Evolutionary conservation across 2,888 invertebrate species (phyloP).

Genomic region (Tholera decimalis): DNA sequence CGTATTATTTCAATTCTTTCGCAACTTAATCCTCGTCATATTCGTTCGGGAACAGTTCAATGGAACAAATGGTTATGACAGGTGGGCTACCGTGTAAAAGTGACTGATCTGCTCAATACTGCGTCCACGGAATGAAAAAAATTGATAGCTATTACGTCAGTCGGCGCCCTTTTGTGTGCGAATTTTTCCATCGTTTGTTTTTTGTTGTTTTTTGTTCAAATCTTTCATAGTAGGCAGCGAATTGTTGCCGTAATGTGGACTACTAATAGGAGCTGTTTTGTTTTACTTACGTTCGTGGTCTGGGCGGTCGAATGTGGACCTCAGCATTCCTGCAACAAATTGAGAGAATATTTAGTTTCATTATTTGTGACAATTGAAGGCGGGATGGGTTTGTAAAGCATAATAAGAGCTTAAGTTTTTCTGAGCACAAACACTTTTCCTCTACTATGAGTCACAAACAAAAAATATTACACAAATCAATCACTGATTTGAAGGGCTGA

Average conservation of each 20-base stretch:
- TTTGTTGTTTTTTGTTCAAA: slow-evolving; percentile 34
- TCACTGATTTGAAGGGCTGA: slow-evolving; percentile 20
- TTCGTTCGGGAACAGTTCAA: slow-evolving; percentile 53
- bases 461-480: slow-evolving; percentile 1
- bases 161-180: slow-evolving; percentile 69
- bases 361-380: not conserved
- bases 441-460: not conserved
- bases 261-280: slow-evolving; percentile 29
- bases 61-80: slow-evolving; percentile 63
- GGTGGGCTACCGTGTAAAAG: slow-evolving; percentile 68
- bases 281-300: slow-evolving; percentile 90
- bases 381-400: no score
- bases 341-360: slow-evolving; percentile 18
- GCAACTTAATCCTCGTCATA: slow-evolving; percentile 55
- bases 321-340: slow-evolving; percentile 88
- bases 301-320: slow-evolving; percentile 88
- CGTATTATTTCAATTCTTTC: slow-evolving; percentile 55
- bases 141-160: slow-evolving; percentile 77
- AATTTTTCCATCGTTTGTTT: slow-evolving; percentile 58
- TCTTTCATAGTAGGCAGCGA: slow-evolving; percentile 34
- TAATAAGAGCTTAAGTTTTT: not conserved
- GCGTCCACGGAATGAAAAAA: slow-evolving; percentile 73
- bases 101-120: slow-evolving; percentile 81
- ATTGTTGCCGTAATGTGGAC: slow-evolving; percentile 41
- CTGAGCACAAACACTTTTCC: not conserved